Conservation (phyloP, 2,113 vertebrate species). For the human region DNA sequence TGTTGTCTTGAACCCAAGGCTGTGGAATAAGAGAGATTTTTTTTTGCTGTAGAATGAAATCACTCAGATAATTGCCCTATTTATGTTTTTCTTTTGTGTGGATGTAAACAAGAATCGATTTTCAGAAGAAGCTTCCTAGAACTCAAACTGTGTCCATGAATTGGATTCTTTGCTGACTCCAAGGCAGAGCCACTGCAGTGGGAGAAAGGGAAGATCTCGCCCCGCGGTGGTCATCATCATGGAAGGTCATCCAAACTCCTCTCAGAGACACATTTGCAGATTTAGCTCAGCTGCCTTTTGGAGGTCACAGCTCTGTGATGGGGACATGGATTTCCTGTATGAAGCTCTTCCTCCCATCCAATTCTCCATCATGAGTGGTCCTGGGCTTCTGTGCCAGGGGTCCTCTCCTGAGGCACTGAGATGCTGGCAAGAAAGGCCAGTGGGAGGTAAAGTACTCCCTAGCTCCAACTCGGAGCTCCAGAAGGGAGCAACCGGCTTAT, state of each 20-base stretch:
- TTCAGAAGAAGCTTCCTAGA: neutral
- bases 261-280: neutral
- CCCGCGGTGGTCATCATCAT: rapidly evolving
- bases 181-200: neutral
- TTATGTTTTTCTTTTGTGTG: neutral
- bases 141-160: neutral
- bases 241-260: neutral
- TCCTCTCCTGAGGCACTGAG: neutral
- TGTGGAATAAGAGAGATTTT: neutral
- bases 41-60: neutral
- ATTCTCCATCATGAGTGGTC: too few relatives aligned
- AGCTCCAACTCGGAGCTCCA: neutral
- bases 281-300: neutral
- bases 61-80: neutral
- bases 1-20: neutral
- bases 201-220: neutral
- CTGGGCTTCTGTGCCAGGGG: neutral
- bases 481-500: rapidly evolving
- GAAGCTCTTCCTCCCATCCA: neutral
- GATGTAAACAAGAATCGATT: neutral
- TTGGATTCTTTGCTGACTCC: neutral
- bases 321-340: neutral
- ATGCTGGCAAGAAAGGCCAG: rapidly evolving
- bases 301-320: neutral
- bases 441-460: neutral